These are phyloP conservation scores for Saguinus imperator DNA, from an alignment of 2,113 vertebrate genomes.

Conservation along the genomic window DNA sequence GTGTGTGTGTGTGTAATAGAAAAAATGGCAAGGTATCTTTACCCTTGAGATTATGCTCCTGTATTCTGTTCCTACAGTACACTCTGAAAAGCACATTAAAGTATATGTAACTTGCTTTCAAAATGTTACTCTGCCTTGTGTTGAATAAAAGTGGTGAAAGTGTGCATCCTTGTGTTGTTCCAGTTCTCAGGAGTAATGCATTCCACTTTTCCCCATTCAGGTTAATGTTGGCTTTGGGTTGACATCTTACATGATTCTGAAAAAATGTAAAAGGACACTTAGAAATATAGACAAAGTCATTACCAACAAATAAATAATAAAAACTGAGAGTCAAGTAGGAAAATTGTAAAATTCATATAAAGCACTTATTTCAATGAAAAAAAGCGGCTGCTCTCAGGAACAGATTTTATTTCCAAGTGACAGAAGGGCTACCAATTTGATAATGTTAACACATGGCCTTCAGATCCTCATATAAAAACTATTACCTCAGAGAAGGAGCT, in stretches of 20 bases:
- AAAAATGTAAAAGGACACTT: neutral
- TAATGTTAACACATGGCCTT: neutral
- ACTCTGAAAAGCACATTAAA: neutral
- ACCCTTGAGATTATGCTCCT: neutral
- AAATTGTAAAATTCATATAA: conserved; percentile 18
- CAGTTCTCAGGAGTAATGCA: no score
- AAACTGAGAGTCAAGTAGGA: neutral
- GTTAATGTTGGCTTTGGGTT: no score
- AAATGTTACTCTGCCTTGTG: neutral
- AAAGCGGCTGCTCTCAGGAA: neutral
- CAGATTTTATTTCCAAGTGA: neutral
- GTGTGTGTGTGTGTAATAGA: neutral
- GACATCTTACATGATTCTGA: neutral
- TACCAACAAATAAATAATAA: neutral
- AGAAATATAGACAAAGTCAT: neutral
- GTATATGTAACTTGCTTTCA: neutral
- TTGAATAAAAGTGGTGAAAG: no score
- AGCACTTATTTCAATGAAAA: conserved; percentile 19
- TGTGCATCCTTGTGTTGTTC: no score
- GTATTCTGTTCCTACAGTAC: neutral
- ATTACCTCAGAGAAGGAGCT: neutral
- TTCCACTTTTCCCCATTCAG: no score
- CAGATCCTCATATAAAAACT: neutral
- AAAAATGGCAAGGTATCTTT: neutral
- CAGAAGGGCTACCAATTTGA: neutral